These are phyloP conservation scores for Montipora capitata DNA, from an alignment of 92 coral and sea anemone genomes.

Conservation along the genomic window DNA sequence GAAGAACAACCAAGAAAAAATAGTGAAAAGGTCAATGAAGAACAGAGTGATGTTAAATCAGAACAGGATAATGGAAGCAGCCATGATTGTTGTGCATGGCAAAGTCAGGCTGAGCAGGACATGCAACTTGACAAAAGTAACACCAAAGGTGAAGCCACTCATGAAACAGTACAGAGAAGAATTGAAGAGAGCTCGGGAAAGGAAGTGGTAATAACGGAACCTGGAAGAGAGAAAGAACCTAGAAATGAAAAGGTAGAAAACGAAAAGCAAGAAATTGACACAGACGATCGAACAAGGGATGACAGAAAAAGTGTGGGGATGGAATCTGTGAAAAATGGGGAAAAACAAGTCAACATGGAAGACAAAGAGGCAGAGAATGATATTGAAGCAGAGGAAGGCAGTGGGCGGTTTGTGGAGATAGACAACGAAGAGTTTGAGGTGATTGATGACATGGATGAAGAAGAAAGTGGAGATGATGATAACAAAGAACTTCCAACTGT, in stretches of 20 bases:
- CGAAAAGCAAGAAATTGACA: neutral
- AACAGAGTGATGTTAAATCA: neutral
- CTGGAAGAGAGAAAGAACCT: neutral
- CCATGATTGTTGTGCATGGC: neutral
- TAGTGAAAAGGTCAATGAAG: neutral
- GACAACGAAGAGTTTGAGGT: conserved; percentile 57
- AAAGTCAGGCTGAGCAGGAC: neutral
- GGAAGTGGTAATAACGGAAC: neutral
- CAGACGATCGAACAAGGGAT: neutral
- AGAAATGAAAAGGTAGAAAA: neutral
- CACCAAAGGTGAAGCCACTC: neutral
- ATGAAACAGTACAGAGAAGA: neutral
- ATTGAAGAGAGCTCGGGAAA: neutral
- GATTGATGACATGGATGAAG: conserved; percentile 52
- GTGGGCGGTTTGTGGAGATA: conserved; percentile 53
- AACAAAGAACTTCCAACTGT: neutral
- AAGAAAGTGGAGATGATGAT: conserved; percentile 43
- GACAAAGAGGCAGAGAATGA: conserved; percentile 6
- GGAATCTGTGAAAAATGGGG: neutral
- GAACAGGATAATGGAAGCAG: neutral
- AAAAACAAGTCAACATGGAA: conserved; percentile 11
- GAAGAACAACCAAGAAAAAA: neutral
- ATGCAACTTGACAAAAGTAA: neutral
- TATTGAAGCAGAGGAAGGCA: conserved; percentile 28
- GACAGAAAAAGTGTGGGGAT: neutral